phyloP scores from a whole-genome alignment of 2,113 vertebrate genomes.

The Amazona guildingii region DNA sequence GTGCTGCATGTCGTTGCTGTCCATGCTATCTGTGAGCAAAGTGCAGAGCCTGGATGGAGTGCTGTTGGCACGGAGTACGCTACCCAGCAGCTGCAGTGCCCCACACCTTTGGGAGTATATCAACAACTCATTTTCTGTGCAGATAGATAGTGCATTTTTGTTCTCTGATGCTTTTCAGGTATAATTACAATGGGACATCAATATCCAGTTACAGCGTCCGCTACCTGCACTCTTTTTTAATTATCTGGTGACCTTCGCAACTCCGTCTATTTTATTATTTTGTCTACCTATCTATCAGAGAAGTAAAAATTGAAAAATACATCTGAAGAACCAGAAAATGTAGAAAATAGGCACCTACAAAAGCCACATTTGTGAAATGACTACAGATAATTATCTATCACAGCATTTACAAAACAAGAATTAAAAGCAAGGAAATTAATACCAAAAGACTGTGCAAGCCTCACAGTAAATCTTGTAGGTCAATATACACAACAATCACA shows the following conservation, averaged over 20 bases:
- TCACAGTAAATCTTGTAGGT: neutral
- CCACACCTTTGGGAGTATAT: neutral
- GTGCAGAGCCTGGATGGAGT: neutral
- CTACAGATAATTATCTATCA: neutral
- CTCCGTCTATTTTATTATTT: neutral
- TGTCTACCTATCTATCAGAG: neutral
- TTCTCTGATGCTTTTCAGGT: neutral
- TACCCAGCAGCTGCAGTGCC: neutral
- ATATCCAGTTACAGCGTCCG: neutral
- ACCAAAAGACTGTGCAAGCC: neutral
- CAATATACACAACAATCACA: neutral
- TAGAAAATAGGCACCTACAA: neutral
- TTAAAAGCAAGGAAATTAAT: neutral
- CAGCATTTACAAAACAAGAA: neutral
- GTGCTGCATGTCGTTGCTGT: neutral
- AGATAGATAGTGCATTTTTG: neutral
- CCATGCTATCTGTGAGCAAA: fast-evolving
- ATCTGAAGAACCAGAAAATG: neutral
- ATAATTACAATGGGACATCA: neutral
- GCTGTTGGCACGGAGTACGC: neutral
- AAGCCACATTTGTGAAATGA: neutral
- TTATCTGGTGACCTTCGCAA: neutral
- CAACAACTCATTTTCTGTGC: neutral
- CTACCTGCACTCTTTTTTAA: neutral
- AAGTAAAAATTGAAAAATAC: neutral